These are phyloP conservation scores for Lasioglossum figueresi DNA, from an alignment of 2,888 invertebrate genomes.

Conservation along the genomic window DNA sequence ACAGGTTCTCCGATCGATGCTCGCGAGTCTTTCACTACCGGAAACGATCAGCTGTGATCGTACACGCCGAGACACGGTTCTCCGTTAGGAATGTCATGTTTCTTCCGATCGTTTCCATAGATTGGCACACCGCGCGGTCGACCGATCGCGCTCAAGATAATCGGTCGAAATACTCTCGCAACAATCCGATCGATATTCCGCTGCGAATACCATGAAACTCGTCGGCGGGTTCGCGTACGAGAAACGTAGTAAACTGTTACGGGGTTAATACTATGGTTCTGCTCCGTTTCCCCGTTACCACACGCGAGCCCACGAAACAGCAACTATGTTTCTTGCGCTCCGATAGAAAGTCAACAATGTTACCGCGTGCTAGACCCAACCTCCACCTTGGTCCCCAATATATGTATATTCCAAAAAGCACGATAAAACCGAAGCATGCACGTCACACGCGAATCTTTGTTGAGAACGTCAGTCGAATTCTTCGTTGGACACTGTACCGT, in stretches of 20 bases:
- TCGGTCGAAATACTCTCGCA: background rate
- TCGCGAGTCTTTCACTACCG: constrained; percentile 42
- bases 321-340: constrained; percentile 41
- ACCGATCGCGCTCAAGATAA: background rate
- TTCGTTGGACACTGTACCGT: background rate
- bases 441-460: constrained; percentile 4
- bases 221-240: background rate
- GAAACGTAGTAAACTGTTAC: constrained; percentile 46
- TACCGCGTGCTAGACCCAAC: constrained; percentile 14
- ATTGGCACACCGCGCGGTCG: background rate
- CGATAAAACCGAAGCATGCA: background rate
- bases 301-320: constrained; percentile 45
- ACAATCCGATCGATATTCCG: constrained; percentile 7
- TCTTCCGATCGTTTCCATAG: constrained; percentile 14
- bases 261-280: constrained; percentile 52
- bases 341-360: constrained; percentile 64
- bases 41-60: constrained; percentile 55
- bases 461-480: constrained; percentile 19
- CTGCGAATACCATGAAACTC: background rate
- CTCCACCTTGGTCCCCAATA: background rate
- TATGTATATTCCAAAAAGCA: constrained; percentile 7
- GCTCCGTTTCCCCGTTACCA: constrained; percentile 57
- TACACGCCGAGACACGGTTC: constrained; percentile 16
- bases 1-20: constrained; percentile 49
- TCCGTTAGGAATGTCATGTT: constrained; percentile 5